Evolutionary conservation across 1,140 invertebrate species (phyloP), one percentile per base, ranked within the genome.

Genomic region (Drosophila santomea): DNA sequence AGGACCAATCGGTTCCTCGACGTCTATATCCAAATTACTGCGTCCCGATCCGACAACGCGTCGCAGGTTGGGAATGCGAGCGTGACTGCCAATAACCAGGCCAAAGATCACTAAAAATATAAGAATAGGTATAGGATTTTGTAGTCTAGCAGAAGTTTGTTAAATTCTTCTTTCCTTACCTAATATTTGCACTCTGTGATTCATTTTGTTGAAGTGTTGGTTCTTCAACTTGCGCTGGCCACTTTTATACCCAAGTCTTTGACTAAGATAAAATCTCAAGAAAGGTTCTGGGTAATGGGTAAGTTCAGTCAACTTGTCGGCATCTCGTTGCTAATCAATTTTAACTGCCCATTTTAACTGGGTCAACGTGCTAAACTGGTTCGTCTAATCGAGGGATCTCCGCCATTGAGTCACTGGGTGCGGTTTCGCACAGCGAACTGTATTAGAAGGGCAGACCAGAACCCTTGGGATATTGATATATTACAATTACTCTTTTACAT

Each of bases 291-390:
- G 59, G 56, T 50, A 39, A 47, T 57, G 8, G 35, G n/a, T 25
- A 51, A 59, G 77, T 81, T 82, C 75, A 79, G 44, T 78, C 51
- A 76, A 75, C 71, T 72, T 41, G 41, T 43, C 7, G 7, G 10
- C 17, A 78, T 56, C 44, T 62, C 17, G 28, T 20, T 12, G 23
- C 52, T 71, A 71, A 82, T 85, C 61, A 75, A 86, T 71, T 74
- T 62, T 3, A 79, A 68, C 28, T 54, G 47, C 59, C 66, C 68
- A 75, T 8, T 20, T 25, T n/a, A 77, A 64, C 56, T 88, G 56
- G 82, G 82, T 86, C 83, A 81, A 8, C 48, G 54, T 85, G 62
- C 83, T 17, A 41, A 38, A 77, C 43, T 36, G 69, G 38, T 74
- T 73, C 12, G 45, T 10, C 14, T 74, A 41, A 74, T 74, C 71